A percentile compares a stretch with the other conserved stretches of the same genome.
Evolutionary conservation across 2,113 vertebrate genomes (phyloP).

Genomic region (Polypterus bichir): DNA sequence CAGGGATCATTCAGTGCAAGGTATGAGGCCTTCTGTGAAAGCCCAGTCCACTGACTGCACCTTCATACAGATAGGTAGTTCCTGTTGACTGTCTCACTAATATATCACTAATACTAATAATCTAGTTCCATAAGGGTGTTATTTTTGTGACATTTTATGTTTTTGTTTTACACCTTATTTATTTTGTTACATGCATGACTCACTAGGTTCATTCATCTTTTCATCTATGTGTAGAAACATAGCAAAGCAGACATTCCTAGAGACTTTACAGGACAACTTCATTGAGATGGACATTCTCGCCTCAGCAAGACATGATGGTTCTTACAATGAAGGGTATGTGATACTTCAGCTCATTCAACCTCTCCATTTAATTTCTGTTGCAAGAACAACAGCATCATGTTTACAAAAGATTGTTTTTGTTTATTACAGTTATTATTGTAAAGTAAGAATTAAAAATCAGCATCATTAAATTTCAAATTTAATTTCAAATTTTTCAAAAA

Average conservation of each 20-base stretch:
- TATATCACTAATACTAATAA: background rate
- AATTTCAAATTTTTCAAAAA: no score
- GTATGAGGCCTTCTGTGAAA: slow-evolving; percentile 31
- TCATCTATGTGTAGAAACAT: slow-evolving; percentile 97
- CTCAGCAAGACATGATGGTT: slow-evolving; percentile 78
- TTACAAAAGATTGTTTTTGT: no score
- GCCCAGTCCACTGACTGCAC: slow-evolving; percentile 14
- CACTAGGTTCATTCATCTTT: slow-evolving; percentile 91
- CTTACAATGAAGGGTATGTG: slow-evolving; percentile 94
- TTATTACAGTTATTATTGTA: no score
- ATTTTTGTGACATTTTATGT: slow-evolving; percentile 25
- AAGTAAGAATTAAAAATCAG: no score
- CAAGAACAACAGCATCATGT: no score
- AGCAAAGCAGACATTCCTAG: slow-evolving; percentile 99
- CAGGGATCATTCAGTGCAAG: slow-evolving; percentile 65
- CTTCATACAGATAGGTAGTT: slow-evolving; percentile 23
- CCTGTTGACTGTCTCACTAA: slow-evolving; percentile 32
- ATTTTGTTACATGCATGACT: slow-evolving; percentile 68
- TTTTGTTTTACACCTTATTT: slow-evolving; percentile 27
- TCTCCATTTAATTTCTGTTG: no score
- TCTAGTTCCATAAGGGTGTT: slow-evolving; percentile 43
- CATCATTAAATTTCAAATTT: no score
- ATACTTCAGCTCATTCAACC: slow-evolving; percentile 36
- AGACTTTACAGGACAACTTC: slow-evolving; percentile 98
- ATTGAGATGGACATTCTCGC: slow-evolving; percentile 99